Percentiles rank a stretch among this genome's conserved stretches.
phyloP scores from a whole-genome alignment of 2,888 invertebrate genomes.

The Sarcophaga subvicina region DNA sequence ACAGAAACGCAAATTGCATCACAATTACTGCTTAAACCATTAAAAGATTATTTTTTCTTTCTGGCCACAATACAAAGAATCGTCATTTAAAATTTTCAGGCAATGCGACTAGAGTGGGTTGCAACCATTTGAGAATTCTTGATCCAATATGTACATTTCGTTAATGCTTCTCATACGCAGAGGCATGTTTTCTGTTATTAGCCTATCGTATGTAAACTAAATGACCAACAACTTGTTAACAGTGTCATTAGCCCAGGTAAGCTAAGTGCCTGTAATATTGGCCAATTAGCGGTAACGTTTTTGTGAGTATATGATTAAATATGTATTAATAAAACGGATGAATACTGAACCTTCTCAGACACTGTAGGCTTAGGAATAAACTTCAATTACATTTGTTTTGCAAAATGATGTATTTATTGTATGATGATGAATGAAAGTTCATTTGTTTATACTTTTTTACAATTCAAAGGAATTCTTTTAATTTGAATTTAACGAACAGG shows the following conservation, averaged over 20 bases:
- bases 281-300: not conserved
- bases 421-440: not conserved
- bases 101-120: not conserved
- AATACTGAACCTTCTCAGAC: not conserved
- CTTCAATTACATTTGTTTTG: not conserved
- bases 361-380: not conserved
- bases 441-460: too few species aligned
- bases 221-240: slow-evolving; percentile 1
- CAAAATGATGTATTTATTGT: not conserved
- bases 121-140: not conserved
- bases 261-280: not conserved
- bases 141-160: not conserved
- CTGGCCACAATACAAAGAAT: not conserved
- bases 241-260: slow-evolving; percentile 13
- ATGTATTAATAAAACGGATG: not conserved
- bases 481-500: too few species aligned
- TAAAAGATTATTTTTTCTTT: too few species aligned
- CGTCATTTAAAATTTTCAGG: not conserved
- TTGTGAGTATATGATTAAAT: not conserved
- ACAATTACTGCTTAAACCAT: not conserved
- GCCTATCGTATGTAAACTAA: not conserved
- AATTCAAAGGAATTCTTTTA: too few species aligned
- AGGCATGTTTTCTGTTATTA: not conserved
- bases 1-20: not conserved
- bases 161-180: not conserved